Evolutionary conservation across 2,113 vertebrate species (phyloP).

Genomic region (Hemiscyllium ocellatum): DNA sequence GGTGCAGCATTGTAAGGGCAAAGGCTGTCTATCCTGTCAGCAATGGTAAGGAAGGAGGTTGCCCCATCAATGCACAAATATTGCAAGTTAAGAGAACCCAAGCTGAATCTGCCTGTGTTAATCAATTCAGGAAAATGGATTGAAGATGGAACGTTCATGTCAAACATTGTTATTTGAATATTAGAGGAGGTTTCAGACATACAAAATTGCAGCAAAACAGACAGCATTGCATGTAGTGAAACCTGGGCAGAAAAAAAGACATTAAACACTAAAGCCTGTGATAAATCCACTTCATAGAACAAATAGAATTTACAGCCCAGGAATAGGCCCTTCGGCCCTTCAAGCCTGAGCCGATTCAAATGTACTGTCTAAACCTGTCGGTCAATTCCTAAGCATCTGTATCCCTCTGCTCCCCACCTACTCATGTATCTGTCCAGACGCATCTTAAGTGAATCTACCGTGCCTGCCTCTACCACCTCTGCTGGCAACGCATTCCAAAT

Average conservation of each 20-base stretch:
- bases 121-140: not conserved
- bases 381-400: too few relatives aligned
- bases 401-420: too few relatives aligned
- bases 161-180: not conserved
- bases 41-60: not conserved
- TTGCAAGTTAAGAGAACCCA: not conserved
- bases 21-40: not conserved
- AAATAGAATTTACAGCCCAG: too few relatives aligned
- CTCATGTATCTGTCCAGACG: too few relatives aligned
- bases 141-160: not conserved
- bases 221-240: not conserved
- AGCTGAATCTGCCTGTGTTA: not conserved
- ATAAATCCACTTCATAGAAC: constrained; percentile 1
- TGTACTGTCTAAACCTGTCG: too few relatives aligned
- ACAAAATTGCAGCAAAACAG: not conserved
- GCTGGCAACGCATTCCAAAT: too few relatives aligned
- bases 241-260: not conserved
- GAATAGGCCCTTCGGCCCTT: too few relatives aligned
- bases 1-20: not conserved
- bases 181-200: not conserved
- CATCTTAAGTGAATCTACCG: too few relatives aligned
- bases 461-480: too few relatives aligned
- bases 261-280: not conserved
- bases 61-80: not conserved
- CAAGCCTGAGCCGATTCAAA: too few relatives aligned